Conservation (phyloP, 1,140 invertebrate genomes). For the Lepeophtheirus salmonis region DNA sequence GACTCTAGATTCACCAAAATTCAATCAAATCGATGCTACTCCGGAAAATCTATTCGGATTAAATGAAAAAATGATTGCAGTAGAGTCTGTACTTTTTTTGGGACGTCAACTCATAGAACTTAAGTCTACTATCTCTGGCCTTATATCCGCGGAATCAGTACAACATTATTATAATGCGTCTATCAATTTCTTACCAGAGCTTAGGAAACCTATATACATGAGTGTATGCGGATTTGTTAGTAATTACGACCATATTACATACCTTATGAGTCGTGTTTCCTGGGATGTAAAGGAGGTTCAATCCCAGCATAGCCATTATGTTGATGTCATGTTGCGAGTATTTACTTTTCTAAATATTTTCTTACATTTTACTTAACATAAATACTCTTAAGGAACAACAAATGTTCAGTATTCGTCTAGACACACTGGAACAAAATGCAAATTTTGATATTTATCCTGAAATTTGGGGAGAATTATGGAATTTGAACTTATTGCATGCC, state of each 20-base stretch:
- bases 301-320: slow-evolving; percentile 78
- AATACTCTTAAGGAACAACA: not conserved
- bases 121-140: not conserved
- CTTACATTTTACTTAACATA: not conserved
- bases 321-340: slow-evolving; percentile 33
- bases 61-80: slow-evolving; percentile 63
- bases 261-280: slow-evolving; percentile 61
- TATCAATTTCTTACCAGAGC: not conserved
- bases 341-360: not conserved
- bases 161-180: not conserved
- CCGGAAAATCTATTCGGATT: slow-evolving; percentile 56
- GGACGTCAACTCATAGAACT: slow-evolving; percentile 64
- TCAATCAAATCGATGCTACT: not conserved
- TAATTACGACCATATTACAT: slow-evolving; percentile 54
- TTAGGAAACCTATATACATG: slow-evolving; percentile 3
- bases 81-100: slow-evolving; percentile 77
- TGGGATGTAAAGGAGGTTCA: slow-evolving; percentile 93
- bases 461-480: not conserved
- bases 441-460: not conserved
- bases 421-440: not conserved
- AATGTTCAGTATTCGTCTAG: slow-evolving; percentile 11
- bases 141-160: not conserved
- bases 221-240: slow-evolving; percentile 32
- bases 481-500: not conserved
- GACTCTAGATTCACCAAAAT: slow-evolving; percentile 45